phyloP scores from a whole-genome alignment of 2,888 invertebrate species.

The Nomada ruficornis region DNA sequence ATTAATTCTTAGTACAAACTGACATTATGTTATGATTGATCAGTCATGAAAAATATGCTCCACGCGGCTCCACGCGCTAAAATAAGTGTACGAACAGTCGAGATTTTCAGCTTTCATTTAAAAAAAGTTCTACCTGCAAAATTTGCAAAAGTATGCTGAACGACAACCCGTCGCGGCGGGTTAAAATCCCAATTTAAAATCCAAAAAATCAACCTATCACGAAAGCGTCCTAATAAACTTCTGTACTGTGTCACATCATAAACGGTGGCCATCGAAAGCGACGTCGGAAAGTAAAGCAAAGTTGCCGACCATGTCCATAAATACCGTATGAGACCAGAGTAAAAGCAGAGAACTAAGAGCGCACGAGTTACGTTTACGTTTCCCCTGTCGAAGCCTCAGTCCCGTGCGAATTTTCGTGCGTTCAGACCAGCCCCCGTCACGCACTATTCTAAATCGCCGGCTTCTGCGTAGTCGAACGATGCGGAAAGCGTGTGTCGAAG shows the following conservation, averaged over 20 bases:
- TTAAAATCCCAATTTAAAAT: too few species aligned
- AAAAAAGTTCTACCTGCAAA: too few species aligned
- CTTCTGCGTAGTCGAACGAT: slow-evolving; percentile 57
- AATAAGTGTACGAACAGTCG: too few species aligned
- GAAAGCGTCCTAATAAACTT: too few species aligned
- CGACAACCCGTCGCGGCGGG: too few species aligned
- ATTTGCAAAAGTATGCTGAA: too few species aligned
- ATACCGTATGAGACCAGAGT: not conserved
- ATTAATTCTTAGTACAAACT: too few species aligned
- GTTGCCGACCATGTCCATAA: not conserved
- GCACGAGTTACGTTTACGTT: not conserved
- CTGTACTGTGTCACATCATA: not conserved
- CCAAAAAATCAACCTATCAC: too few species aligned
- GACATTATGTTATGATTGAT: too few species aligned
- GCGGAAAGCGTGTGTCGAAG: slow-evolving; percentile 30
- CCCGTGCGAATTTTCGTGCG: slow-evolving; percentile 23
- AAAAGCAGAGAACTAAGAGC: not conserved
- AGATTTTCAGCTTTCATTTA: too few species aligned
- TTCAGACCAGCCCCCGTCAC: slow-evolving; percentile 11
- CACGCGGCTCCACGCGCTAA: too few species aligned
- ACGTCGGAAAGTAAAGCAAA: slow-evolving; percentile 2
- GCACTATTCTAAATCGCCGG: slow-evolving; percentile 54
- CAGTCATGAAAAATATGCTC: too few species aligned
- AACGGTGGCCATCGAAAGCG: not conserved
- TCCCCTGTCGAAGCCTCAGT: not conserved